A percentile compares a stretch with the other conserved stretches of the same genome.
Evolutionary conservation across 2,113 vertebrate genomes (phyloP).

Genomic region (Cephalopholis sonnerati): DNA sequence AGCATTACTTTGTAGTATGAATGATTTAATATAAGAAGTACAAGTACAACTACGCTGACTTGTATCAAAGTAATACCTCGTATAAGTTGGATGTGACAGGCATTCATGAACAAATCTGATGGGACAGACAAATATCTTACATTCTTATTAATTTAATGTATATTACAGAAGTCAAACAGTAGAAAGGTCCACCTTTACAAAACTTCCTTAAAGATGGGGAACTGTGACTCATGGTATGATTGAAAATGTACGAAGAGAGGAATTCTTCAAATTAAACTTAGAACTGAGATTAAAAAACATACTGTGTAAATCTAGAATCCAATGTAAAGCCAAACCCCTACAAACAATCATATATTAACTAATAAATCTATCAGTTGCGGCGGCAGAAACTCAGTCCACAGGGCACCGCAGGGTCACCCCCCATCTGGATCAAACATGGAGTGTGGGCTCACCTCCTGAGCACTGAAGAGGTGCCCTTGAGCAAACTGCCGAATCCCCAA

Average conservation of each 20-base stretch:
- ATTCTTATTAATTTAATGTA: slow-evolving; percentile 59
- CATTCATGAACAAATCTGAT: not conserved
- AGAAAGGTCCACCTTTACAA: slow-evolving; percentile 30
- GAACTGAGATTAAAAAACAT: not conserved
- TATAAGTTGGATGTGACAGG: not conserved
- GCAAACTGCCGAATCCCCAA: too few relatives aligned
- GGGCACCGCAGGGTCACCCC: too few relatives aligned
- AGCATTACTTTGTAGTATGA: not conserved
- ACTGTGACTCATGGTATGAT: not conserved
- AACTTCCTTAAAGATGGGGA: slow-evolving; percentile 8
- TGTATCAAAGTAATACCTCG: not conserved
- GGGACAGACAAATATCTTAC: slow-evolving; percentile 6
- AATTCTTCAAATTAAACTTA: slow-evolving; percentile 3
- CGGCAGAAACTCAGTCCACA: too few relatives aligned
- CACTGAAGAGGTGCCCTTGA: too few relatives aligned
- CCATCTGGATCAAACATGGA: too few relatives aligned
- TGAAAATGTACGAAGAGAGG: not conserved
- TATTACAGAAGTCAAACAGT: slow-evolving; percentile 27
- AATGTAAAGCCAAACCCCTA: not conserved
- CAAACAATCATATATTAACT: not conserved
- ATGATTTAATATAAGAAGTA: not conserved
- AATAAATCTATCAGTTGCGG: not conserved
- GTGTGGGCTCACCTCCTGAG: too few relatives aligned
- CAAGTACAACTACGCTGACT: not conserved
- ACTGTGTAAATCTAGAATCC: not conserved